Base-by-base conservation (phyloP, 2,797 vertebrate species). In the Xiphophorus birchmanni region DNA sequence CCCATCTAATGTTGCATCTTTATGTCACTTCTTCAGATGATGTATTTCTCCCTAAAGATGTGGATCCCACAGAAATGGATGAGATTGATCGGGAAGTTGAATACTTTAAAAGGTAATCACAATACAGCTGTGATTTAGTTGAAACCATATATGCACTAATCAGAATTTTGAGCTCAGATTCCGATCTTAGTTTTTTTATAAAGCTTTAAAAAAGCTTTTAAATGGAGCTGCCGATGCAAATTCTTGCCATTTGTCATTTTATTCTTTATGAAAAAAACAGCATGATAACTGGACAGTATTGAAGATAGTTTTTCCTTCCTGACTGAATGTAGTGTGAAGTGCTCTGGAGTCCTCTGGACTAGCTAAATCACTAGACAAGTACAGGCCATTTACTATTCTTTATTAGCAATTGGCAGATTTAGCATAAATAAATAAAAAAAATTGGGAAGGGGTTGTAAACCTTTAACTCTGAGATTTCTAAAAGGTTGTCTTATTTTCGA, bases 11-110 rank as follows among this genome's bases (percentile, higher is more conserved):
- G 21, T 89, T 82, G 11, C 8, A 54, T 54, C 18, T 56, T 73
- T 75, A 32, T 80, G 58, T 74, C 86, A 42, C 54, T 88, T 94
- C 77, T 88, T 78, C 87, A 99, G 99, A 99, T 92, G 99, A 99
- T n/a, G 98, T 99, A 76, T 99, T 99, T 95, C 97, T 99, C 85
- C 99, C 99, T 82, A 99, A 99, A 97, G 98, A 99, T 86, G 90
- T 97, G 84, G 99, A 99, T 13, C 96, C 97, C 81, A 97, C 93
- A 47, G 97, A 99, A 94, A 98, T 99, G 98, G 98, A 99, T 42
- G 99, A 99, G 92, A 99, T 97, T 21, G 99, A 99, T 94, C 96
- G 99, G 71, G 99, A 99, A 94, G 99, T 99, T 91, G 99, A 99
- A 86, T 99, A 99, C 94, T 99, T 99, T 89, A 99, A 99, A 95